A percentile compares a stretch with the other conserved stretches of the same genome.
Evolutionary conservation across 2,888 invertebrate species (phyloP).

Genomic region (Lasioglossum lativentre): DNA sequence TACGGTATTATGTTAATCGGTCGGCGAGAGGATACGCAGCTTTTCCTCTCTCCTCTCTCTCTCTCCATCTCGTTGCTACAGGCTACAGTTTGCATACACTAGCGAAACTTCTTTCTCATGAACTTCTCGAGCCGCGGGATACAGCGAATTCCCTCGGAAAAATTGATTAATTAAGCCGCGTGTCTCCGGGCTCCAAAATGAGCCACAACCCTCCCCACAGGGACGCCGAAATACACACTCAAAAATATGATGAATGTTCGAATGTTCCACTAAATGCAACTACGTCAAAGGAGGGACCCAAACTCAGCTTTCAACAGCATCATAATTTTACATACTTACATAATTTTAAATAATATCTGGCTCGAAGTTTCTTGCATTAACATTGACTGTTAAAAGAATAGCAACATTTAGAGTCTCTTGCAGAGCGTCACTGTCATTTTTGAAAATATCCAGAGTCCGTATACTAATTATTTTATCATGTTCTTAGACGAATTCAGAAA

Average conservation of each 20-base stretch:
- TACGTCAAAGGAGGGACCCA: too few relatives aligned
- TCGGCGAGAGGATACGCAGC: conserved; percentile 19
- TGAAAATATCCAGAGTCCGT: too few relatives aligned
- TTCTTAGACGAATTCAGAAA: too few relatives aligned
- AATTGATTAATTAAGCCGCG: neutral
- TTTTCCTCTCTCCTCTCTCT: conserved; percentile 12
- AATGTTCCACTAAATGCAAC: neutral
- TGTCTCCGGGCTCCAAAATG: neutral
- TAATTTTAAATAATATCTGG: too few relatives aligned
- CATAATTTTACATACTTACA: too few relatives aligned
- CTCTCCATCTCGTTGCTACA: neutral
- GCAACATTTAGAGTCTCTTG: too few relatives aligned
- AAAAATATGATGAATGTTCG: neutral
- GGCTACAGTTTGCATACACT: conserved; percentile 6
- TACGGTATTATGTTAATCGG: conserved; percentile 49
- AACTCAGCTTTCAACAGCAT: too few relatives aligned
- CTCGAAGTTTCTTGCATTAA: too few relatives aligned
- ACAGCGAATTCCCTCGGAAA: neutral
- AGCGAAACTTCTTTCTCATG: conserved; percentile 26
- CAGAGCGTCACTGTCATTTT: too few relatives aligned
- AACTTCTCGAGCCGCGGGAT: conserved; percentile 16
- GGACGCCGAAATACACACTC: neutral
- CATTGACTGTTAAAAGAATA: too few relatives aligned
- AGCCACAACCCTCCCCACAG: neutral
- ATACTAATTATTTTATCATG: too few relatives aligned